These are phyloP conservation scores for Yasuhikotakia modesta DNA, from an alignment of 2,797 vertebrate genomes.

Conservation along the genomic window DNA sequence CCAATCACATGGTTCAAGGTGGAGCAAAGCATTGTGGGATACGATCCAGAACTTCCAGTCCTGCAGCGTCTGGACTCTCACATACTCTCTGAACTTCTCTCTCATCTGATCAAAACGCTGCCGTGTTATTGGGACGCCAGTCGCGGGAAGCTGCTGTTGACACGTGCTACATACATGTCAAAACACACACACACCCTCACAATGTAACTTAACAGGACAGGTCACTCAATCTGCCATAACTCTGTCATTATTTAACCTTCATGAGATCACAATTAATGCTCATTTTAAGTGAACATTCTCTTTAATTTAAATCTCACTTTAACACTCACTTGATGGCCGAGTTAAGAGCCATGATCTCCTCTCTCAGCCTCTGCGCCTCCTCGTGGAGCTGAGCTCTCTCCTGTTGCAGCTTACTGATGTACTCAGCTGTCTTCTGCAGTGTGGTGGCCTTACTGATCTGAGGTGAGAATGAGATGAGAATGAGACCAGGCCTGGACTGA, in stretches of 20 bases:
- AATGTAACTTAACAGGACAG: not conserved
- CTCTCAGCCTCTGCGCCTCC: slow-evolving; percentile 86
- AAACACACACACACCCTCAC: not conserved
- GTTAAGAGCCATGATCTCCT: slow-evolving; percentile 91
- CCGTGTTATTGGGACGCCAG: slow-evolving; percentile 92
- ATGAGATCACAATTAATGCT: too few species aligned
- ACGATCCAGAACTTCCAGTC: slow-evolving; percentile 99
- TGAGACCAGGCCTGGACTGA: not conserved
- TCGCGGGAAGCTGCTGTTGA: slow-evolving; percentile 94
- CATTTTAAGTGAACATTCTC: too few species aligned
- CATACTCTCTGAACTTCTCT: slow-evolving; percentile 90
- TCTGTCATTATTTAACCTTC: too few species aligned
- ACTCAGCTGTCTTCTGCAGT: slow-evolving; percentile 93
- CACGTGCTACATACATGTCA: slow-evolving; percentile 75
- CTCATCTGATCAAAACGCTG: slow-evolving; percentile 96
- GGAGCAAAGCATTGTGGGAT: slow-evolving; percentile 76
- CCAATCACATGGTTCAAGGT: not conserved
- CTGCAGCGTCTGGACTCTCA: slow-evolving; percentile 86
- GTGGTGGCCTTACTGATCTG: slow-evolving; percentile 98
- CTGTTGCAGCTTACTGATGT: slow-evolving; percentile 95
- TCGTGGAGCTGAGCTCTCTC: slow-evolving; percentile 90
- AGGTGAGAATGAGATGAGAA: not conserved
- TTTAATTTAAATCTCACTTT: not conserved
- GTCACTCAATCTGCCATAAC: not conserved
- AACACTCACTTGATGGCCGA: slow-evolving; percentile 86